These are phyloP conservation scores for Caenorhabditis plicata DNA, from an alignment of 2,888 invertebrate genomes.

Conservation along the genomic window DNA sequence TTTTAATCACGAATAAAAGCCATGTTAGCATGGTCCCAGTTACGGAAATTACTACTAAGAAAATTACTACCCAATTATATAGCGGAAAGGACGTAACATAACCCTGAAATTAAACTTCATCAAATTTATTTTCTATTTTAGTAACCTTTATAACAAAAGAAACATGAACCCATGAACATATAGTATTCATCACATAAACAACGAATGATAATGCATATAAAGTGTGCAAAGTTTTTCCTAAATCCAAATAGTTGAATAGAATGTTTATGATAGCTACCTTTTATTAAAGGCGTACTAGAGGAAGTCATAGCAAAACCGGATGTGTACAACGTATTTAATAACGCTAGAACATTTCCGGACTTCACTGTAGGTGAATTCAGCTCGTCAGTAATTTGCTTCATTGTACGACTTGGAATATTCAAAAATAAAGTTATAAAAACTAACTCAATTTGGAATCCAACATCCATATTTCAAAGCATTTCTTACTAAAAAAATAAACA, in stretches of 20 bases:
- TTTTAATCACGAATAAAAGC: constrained; percentile 50
- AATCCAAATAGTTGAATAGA: not conserved
- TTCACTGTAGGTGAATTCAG: constrained; percentile 29
- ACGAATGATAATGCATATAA: constrained; percentile 64
- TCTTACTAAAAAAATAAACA: no score
- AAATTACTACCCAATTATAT: constrained; percentile 55
- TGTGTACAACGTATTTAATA: constrained; percentile 61
- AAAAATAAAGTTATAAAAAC: constrained; percentile 19
- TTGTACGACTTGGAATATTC: constrained; percentile 15
- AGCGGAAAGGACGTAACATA: constrained; percentile 61
- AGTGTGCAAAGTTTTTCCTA: constrained; percentile 61
- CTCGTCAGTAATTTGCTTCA: constrained; percentile 22
- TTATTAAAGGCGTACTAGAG: constrained; percentile 53
- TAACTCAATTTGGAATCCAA: no score
- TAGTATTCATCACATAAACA: constrained; percentile 55
- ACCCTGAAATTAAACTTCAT: constrained; percentile 35
- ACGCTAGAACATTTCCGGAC: constrained; percentile 53
- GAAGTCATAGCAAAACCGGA: constrained; percentile 61
- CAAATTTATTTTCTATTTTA: not conserved
- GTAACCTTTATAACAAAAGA: constrained; percentile 51
- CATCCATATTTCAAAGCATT: no score
- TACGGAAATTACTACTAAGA: constrained; percentile 47
- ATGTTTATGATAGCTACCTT: constrained; percentile 22
- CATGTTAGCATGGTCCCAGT: constrained; percentile 61
- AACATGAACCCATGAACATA: constrained; percentile 63